phyloP scores from a whole-genome alignment of 2,888 invertebrate species.

The Mythimna loreyi region DNA sequence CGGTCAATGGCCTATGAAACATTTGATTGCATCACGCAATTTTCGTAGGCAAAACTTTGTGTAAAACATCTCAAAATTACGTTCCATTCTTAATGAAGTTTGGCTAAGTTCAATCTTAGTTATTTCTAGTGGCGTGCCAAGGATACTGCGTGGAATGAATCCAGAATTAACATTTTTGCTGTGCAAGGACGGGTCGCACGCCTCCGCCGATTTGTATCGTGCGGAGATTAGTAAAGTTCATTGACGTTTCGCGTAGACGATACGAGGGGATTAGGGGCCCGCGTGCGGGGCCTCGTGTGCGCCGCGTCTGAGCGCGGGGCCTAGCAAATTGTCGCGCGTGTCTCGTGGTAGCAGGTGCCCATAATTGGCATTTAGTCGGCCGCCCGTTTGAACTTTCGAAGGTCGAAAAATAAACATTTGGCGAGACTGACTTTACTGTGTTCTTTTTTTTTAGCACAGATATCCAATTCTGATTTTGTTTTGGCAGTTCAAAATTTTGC shows the following conservation, averaged over 20 bases:
- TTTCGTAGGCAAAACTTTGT: slow-evolving; percentile 64
- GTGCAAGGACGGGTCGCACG: slow-evolving; percentile 71
- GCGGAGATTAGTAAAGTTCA: slow-evolving; percentile 85
- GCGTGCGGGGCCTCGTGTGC: slow-evolving; percentile 60
- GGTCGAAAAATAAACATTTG: slow-evolving; percentile 85
- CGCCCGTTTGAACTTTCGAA: slow-evolving; percentile 87
- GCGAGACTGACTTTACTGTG: slow-evolving; percentile 56
- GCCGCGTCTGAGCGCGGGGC: slow-evolving; percentile 64
- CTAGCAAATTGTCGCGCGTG: slow-evolving; percentile 83
- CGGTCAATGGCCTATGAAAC: slow-evolving; percentile 74
- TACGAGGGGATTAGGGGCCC: slow-evolving; percentile 74
- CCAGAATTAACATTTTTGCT: slow-evolving; percentile 77
- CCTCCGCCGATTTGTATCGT: slow-evolving; percentile 79
- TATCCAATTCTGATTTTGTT: slow-evolving; percentile 31
- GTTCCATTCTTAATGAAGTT: slow-evolving; percentile 75
- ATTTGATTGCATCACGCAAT: slow-evolving; percentile 70
- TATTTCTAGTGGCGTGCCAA: slow-evolving; percentile 71
- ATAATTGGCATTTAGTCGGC: slow-evolving; percentile 83
- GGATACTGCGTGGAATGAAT: slow-evolving; percentile 74
- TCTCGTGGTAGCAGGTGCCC: slow-evolving; percentile 86
- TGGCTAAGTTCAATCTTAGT: slow-evolving; percentile 73
- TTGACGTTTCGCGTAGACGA: slow-evolving; percentile 85
- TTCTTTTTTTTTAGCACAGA: slow-evolving; percentile 38
- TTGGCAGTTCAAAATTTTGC: slow-evolving; percentile 4
- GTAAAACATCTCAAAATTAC: slow-evolving; percentile 67